Evolutionary conservation across 2,113 vertebrate genomes (phyloP).

Genomic region (Spilogale gracilis): DNA sequence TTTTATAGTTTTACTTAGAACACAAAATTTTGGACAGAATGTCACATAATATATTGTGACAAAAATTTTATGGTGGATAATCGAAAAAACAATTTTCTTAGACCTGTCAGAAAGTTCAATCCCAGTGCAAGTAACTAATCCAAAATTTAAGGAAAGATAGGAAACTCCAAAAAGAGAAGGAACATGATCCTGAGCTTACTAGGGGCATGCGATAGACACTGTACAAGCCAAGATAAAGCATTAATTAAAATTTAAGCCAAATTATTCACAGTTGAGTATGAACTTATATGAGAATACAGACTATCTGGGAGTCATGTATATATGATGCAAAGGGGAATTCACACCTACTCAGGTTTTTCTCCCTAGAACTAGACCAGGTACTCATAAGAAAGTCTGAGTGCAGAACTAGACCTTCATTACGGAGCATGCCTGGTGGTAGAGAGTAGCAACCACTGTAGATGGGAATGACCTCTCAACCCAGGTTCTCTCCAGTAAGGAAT

Average conservation of each 20-base stretch:
- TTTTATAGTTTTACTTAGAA: background rate
- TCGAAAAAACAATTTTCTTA: background rate
- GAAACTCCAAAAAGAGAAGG: background rate
- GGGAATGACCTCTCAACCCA: background rate
- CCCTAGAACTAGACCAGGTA: background rate
- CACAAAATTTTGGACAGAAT: background rate
- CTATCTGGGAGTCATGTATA: background rate
- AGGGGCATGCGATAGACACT: background rate
- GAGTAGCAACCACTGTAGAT: background rate
- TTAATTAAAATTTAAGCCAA: background rate
- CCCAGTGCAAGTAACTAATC: background rate
- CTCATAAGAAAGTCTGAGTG: background rate
- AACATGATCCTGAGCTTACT: background rate
- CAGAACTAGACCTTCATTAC: background rate
- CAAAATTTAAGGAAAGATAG: background rate
- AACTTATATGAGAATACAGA: background rate
- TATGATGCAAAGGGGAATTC: background rate
- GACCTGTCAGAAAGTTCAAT: background rate
- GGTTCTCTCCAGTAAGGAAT: background rate
- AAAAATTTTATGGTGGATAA: background rate
- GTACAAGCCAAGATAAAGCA: background rate
- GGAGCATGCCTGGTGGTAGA: too few relatives aligned
- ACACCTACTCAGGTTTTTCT: background rate
- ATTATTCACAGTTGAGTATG: background rate
- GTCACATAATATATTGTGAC: background rate